Evolutionary conservation across 2,888 invertebrate genomes (phyloP).

Genomic region (Nomada lathburiana): DNA sequence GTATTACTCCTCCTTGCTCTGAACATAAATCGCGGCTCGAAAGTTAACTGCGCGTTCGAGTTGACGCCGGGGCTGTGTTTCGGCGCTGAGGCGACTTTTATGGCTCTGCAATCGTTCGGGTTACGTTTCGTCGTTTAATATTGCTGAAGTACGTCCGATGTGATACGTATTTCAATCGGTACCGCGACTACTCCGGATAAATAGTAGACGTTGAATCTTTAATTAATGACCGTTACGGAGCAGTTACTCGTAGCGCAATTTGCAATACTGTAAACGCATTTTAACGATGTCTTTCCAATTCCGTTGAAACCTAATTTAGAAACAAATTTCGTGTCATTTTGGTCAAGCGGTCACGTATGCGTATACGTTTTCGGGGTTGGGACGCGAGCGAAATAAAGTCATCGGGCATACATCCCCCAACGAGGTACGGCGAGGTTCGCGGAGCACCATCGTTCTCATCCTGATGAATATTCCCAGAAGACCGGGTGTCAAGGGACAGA

Average conservation of each 20-base stretch:
- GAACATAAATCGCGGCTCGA: slow-evolving; percentile 4
- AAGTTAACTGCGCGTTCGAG: neutral
- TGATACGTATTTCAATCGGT: no score
- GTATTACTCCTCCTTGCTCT: neutral
- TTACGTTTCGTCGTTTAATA: neutral
- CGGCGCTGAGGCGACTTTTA: no score
- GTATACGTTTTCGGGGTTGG: neutral
- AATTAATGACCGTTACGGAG: no score
- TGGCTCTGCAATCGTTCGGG: no score
- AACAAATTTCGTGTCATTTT: neutral
- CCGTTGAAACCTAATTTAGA: neutral
- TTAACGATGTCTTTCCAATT: no score
- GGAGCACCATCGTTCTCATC: slow-evolving; percentile 63
- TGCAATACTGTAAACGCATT: no score
- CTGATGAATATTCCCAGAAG: slow-evolving; percentile 74
- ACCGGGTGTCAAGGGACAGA: slow-evolving; percentile 45
- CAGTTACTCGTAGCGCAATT: no score
- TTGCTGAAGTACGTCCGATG: neutral
- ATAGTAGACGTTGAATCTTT: no score
- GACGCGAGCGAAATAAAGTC: slow-evolving; percentile 49
- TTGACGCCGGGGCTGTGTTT: neutral
- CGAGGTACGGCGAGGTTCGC: slow-evolving; percentile 47
- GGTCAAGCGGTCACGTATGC: neutral
- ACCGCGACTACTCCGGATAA: no score
- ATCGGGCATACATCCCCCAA: slow-evolving; percentile 39